phyloP scores from a whole-genome alignment of 2,888 invertebrate species.

The Lysandra bellargus region DNA sequence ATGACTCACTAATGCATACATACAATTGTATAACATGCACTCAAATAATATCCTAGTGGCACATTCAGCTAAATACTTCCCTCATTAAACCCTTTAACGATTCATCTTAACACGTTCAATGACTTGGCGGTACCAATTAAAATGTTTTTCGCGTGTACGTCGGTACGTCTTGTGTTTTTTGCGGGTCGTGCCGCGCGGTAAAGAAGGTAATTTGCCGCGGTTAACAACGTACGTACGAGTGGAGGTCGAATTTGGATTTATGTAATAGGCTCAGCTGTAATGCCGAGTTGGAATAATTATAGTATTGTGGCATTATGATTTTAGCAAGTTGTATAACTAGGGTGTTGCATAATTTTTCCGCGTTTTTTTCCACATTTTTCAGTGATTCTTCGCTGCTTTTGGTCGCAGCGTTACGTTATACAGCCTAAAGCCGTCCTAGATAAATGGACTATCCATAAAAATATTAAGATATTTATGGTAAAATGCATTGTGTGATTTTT shows the following conservation, averaged over 20 bases:
- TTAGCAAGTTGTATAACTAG: not conserved
- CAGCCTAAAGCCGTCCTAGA: too few species aligned
- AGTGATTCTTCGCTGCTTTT: too few species aligned
- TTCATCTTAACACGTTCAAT: slow-evolving; percentile 12
- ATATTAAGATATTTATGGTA: too few species aligned
- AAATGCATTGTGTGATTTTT: too few species aligned
- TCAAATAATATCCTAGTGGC: not conserved
- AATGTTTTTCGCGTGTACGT: slow-evolving; percentile 34
- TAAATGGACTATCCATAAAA: too few species aligned
- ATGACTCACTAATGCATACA: too few species aligned
- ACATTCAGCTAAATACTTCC: not conserved
- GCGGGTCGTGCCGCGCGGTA: slow-evolving; percentile 45
- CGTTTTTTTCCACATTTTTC: too few species aligned
- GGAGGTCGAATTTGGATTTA: slow-evolving; percentile 6
- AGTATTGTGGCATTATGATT: not conserved
- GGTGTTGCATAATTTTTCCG: too few species aligned
- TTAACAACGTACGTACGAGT: slow-evolving; percentile 37
- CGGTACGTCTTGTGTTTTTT: slow-evolving; percentile 39
- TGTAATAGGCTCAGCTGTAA: slow-evolving; percentile 1
- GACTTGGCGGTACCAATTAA: slow-evolving; percentile 22
- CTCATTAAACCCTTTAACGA: not conserved
- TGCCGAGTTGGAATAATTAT: not conserved
- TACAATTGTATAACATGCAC: too few species aligned
- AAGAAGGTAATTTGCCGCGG: slow-evolving; percentile 49
- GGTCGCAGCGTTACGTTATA: too few species aligned